Conservation (phyloP, 2,113 vertebrate genomes). For the Neogobius melanostomus region DNA sequence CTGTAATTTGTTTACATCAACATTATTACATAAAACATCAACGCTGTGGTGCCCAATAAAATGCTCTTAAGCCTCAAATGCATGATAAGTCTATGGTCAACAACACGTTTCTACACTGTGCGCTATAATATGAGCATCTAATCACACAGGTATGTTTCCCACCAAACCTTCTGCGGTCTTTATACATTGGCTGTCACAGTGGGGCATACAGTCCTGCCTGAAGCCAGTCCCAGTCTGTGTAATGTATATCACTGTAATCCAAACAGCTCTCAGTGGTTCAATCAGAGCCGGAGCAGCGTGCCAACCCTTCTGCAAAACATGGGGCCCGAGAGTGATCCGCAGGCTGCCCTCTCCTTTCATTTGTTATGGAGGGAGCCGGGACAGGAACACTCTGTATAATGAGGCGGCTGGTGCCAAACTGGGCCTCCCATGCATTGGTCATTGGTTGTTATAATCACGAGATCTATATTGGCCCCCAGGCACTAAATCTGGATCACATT, state of each 20-base stretch:
- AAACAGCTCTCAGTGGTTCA: constrained; percentile 60
- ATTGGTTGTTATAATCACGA: constrained; percentile 69
- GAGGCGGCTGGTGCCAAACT: constrained; percentile 49
- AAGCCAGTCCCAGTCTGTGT: constrained; percentile 47
- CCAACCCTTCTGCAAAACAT: constrained; percentile 57
- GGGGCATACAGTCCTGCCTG: constrained; percentile 2
- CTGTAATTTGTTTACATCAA: too few species aligned
- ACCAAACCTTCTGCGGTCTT: constrained; percentile 3
- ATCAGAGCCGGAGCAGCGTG: constrained; percentile 49
- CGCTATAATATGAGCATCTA: not conserved
- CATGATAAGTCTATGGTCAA: not conserved
- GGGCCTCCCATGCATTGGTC: constrained; percentile 70
- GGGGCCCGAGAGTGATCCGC: constrained; percentile 42
- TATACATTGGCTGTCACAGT: constrained; percentile 13
- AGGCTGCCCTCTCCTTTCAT: constrained; percentile 59
- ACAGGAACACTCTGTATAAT: constrained; percentile 31
- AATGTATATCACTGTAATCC: constrained; percentile 57
- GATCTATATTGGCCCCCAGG: constrained; percentile 65
- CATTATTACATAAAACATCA: too few species aligned
- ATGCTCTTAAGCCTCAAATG: too few species aligned
- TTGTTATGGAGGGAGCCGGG: constrained; percentile 52
- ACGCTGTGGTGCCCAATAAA: too few species aligned
- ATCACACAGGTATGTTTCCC: not conserved
- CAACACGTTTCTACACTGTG: not conserved
- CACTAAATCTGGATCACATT: constrained; percentile 67